phyloP scores from a whole-genome alignment of 37 sponge, comb jelly and placozoan species.

The Agelas oroides region DNA sequence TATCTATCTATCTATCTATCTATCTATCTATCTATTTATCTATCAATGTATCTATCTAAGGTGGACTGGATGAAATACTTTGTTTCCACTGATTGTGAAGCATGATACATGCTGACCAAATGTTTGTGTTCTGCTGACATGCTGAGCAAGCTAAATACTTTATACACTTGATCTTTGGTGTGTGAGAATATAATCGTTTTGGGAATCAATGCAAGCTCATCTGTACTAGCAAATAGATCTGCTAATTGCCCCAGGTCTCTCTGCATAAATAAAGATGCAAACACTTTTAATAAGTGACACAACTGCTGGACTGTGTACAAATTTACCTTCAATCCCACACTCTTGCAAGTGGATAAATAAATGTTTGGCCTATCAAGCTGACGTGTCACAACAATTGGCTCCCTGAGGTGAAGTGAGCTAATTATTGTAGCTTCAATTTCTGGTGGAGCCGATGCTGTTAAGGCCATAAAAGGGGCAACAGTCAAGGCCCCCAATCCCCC shows the following conservation, averaged over 20 bases:
- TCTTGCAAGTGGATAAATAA: neutral
- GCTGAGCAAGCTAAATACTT: neutral
- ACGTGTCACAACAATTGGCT: neutral
- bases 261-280: neutral
- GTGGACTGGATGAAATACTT: too few relatives aligned
- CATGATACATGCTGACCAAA: too few relatives aligned
- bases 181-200: neutral
- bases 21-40: too few relatives aligned
- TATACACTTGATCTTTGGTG: neutral
- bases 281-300: neutral
- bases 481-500: neutral
- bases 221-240: neutral
- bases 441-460: neutral
- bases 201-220: neutral
- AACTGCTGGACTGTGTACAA: neutral
- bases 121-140: neutral
- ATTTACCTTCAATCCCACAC: neutral
- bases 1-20: too few relatives aligned
- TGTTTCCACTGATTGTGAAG: too few relatives aligned
- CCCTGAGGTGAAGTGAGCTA: neutral
- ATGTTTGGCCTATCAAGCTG: neutral
- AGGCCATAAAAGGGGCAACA: neutral
- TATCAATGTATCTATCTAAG: too few relatives aligned
- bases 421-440: neutral
- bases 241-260: neutral